phyloP scores from a whole-genome alignment of 2,888 invertebrate species.

The Myopa tessellatipennis region DNA sequence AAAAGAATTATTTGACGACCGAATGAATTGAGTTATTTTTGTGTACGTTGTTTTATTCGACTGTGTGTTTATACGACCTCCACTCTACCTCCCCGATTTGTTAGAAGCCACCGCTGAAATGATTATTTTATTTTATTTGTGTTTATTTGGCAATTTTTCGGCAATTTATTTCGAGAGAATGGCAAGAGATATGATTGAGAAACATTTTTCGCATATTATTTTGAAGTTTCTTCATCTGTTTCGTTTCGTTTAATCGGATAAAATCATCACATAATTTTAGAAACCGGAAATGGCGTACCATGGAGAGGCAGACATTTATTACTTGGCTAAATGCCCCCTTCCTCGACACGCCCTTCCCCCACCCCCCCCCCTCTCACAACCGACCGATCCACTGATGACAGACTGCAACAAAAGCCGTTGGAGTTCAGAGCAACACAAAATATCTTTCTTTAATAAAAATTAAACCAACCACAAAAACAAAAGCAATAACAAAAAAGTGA shows the following conservation, averaged over 20 bases:
- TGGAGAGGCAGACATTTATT: too few species aligned
- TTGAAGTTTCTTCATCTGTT: background rate
- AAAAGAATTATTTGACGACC: conserved; percentile 31
- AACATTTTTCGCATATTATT: conserved; percentile 1
- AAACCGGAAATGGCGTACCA: background rate
- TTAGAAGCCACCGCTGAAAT: background rate
- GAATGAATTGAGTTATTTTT: conserved; percentile 34
- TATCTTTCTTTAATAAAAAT: too few species aligned
- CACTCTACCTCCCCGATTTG: background rate
- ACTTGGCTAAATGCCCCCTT: too few species aligned
- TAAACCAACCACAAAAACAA: too few species aligned
- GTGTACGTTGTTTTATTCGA: conserved; percentile 2
- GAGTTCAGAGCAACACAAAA: too few species aligned
- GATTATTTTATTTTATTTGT: background rate
- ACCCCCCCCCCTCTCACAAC: too few species aligned
- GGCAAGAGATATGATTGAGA: conserved; percentile 15
- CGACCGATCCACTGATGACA: too few species aligned
- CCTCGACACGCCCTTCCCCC: too few species aligned
- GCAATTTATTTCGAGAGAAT: conserved; percentile 6
- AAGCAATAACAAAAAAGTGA: too few species aligned
- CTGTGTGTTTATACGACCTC: background rate
- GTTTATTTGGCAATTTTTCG: conserved; percentile 18
- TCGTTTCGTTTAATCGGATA: conserved; percentile 1
- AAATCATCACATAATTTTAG: conserved; percentile 18
- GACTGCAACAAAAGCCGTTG: too few species aligned